These are phyloP conservation scores for Stegastes partitus DNA, from an alignment of 2,113 vertebrate genomes.

Conservation along the genomic window DNA sequence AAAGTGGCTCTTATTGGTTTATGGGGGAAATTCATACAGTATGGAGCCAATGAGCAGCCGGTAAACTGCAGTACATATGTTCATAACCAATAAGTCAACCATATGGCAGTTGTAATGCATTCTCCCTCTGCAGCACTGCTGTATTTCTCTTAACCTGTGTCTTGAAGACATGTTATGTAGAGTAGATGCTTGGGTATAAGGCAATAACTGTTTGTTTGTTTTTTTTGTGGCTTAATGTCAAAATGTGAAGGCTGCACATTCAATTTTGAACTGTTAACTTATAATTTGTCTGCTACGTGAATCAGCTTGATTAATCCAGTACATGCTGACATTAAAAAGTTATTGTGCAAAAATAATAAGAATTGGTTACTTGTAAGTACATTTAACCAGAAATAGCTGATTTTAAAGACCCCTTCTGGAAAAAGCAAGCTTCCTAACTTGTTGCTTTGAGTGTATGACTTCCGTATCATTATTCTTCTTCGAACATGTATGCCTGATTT, in stretches of 20 bases:
- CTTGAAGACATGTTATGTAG: background rate
- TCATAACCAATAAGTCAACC: conserved; percentile 8
- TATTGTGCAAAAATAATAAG: no score
- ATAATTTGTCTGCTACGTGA: background rate
- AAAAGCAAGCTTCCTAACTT: no score
- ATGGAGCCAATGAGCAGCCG: background rate
- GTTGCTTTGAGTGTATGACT: no score
- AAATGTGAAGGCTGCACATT: background rate
- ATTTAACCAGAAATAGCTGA: background rate
- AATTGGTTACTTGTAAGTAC: background rate
- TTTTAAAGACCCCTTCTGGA: no score
- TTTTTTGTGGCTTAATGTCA: background rate
- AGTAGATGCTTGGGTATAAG: background rate
- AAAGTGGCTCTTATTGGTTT: conserved; percentile 21
- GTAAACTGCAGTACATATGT: conserved; percentile 25
- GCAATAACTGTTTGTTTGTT: no score
- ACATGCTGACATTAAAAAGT: no score
- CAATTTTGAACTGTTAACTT: no score
- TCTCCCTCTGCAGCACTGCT: background rate
- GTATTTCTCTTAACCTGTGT: background rate
- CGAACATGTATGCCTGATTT: no score
- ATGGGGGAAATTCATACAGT: background rate
- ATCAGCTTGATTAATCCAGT: no score
- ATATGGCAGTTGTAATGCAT: conserved; percentile 1
- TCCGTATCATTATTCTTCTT: no score